Percentiles rank a stretch among this genome's conserved stretches.
phyloP scores from a whole-genome alignment of 2,797 vertebrate species.

The Vultur gryphus region DNA sequence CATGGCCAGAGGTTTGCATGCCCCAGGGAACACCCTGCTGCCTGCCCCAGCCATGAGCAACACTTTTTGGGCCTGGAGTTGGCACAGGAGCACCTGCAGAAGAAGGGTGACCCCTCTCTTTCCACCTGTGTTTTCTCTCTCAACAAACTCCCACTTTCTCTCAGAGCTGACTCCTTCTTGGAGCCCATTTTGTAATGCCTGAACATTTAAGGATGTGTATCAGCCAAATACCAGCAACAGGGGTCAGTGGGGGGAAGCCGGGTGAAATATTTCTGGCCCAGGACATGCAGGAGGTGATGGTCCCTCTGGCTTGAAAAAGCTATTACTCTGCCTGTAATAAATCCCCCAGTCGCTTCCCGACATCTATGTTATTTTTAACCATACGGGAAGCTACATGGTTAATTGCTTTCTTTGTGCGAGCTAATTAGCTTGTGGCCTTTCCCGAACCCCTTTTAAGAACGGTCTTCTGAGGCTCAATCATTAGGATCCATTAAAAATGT shows the following conservation, averaged over 20 bases:
- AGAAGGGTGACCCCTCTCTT: not conserved
- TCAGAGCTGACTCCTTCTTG: not conserved
- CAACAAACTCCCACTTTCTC: not conserved
- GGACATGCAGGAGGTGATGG: not conserved
- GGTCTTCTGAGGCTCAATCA: constrained; percentile 15
- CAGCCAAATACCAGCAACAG: not conserved
- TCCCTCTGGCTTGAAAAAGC: not conserved
- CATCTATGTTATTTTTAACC: not conserved
- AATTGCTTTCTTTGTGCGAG: constrained; percentile 13
- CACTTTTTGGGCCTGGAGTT: not conserved
- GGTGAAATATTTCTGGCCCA: not conserved
- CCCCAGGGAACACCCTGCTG: not conserved
- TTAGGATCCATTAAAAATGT: constrained; percentile 54
- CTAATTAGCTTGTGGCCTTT: constrained; percentile 55
- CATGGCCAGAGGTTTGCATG: not conserved
- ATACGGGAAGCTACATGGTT: constrained; percentile 33
- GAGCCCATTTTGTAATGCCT: not conserved
- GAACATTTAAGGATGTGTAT: not conserved
- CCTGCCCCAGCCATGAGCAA: not conserved
- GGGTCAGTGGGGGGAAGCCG: not conserved
- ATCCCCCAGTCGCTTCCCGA: not conserved
- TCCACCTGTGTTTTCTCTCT: not conserved
- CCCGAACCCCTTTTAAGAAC: constrained; percentile 18
- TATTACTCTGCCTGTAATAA: not conserved
- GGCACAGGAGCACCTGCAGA: not conserved